Percentiles rank a stretch among this genome's conserved stretches.
phyloP scores from a whole-genome alignment of 2,888 invertebrate genomes.

The Drosophila monieri region DNA sequence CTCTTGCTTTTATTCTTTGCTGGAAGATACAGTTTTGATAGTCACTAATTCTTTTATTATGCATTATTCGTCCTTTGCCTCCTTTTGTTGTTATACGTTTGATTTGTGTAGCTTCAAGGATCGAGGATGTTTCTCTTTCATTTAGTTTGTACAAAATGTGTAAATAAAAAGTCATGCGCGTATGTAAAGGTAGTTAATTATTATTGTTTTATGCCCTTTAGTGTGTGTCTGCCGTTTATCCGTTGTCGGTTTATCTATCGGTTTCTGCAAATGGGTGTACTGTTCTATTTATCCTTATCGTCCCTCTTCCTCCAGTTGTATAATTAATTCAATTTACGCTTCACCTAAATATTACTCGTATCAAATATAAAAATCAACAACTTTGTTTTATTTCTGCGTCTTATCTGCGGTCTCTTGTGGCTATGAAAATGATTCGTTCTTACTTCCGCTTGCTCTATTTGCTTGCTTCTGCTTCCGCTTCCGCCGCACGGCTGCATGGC shows the following conservation, averaged over 20 bases:
- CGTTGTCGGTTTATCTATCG: conserved; percentile 43
- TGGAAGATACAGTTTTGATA: conserved; percentile 84
- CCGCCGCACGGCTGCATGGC: conserved; percentile 6
- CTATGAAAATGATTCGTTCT: conserved; percentile 69
- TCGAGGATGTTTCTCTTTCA: conserved; percentile 39
- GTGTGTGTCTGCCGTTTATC: conserved; percentile 53
- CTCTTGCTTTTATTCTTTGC: conserved; percentile 68
- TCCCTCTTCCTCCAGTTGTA: conserved; percentile 63
- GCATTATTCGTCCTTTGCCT: conserved; percentile 47
- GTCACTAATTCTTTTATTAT: conserved; percentile 83
- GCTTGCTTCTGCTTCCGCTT: conserved; percentile 35
- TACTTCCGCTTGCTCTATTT: conserved; percentile 26
- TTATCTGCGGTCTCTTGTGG: conserved; percentile 71
- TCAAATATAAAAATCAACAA: conserved; percentile 85
- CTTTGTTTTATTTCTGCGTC: conserved; percentile 58
- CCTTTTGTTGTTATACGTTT: conserved; percentile 49
- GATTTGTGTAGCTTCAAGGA: conserved; percentile 58
- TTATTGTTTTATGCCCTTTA: conserved; percentile 78
- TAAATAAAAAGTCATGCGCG: conserved; percentile 71
- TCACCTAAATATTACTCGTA: conserved; percentile 83
- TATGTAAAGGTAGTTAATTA: conserved; percentile 59
- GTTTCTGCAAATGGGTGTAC: conserved; percentile 38
- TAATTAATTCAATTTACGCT: conserved; percentile 79
- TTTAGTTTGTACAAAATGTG: conserved; percentile 67
- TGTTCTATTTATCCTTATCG: conserved; percentile 33